Conservation (phyloP, 2,797 vertebrate species). For the Phoebastria nigripes region DNA sequence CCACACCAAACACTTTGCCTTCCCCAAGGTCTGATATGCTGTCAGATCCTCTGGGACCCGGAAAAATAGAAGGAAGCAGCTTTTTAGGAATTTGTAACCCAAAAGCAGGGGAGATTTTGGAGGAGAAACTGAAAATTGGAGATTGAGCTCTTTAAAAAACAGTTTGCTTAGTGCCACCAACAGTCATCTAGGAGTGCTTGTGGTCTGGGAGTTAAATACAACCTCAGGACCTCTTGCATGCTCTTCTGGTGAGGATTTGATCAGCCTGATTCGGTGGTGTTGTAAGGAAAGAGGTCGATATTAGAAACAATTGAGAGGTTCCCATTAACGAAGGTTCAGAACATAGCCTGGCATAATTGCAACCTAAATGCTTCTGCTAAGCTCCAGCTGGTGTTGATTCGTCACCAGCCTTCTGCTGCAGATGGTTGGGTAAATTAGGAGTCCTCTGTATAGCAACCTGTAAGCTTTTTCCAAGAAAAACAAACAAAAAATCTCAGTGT, state of each 20-base stretch:
- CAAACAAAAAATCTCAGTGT: not conserved
- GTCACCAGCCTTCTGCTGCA: constrained; percentile 6
- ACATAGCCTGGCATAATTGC: not conserved
- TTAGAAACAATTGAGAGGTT: not conserved
- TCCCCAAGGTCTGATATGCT: not conserved
- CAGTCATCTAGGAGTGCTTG: not conserved
- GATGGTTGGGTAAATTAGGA: constrained; percentile 12
- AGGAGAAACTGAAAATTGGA: not conserved
- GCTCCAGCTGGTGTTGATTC: constrained; percentile 36
- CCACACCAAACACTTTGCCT: not conserved
- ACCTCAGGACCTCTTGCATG: not conserved
- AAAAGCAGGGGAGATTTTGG: not conserved
- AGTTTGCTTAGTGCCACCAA: not conserved
- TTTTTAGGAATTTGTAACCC: not conserved
- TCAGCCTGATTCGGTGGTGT: not conserved
- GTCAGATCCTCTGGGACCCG: not conserved
- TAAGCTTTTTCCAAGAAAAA: constrained; percentile 18
- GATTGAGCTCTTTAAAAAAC: not conserved
- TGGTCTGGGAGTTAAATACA: not conserved
- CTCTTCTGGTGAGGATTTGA: not conserved
- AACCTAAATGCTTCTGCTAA: not conserved
- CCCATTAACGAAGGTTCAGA: not conserved
- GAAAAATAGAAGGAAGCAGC: not conserved
- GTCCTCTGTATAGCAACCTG: not conserved
- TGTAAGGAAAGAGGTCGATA: not conserved